phyloP scores from a whole-genome alignment of 2,113 vertebrate species.

The Halichoerus grypus region DNA sequence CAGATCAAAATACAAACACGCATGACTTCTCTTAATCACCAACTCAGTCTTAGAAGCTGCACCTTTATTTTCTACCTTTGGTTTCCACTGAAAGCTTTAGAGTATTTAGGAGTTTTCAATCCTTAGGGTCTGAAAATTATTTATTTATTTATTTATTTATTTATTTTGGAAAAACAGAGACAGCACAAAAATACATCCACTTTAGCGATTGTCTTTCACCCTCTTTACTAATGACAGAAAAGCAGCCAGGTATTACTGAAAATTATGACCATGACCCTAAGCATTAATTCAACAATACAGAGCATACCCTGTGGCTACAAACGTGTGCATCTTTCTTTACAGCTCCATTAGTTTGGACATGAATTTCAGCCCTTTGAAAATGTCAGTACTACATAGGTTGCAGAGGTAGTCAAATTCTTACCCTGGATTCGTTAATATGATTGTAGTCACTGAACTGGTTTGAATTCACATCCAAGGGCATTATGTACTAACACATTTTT shows the following conservation, averaged over 20 bases:
- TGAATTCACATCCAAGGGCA: constrained; percentile 21
- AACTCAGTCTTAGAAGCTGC: background rate
- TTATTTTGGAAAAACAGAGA: constrained; percentile 34
- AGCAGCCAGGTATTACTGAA: background rate
- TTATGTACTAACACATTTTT: background rate
- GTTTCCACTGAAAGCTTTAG: background rate
- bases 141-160: constrained; percentile 40
- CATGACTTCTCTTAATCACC: background rate
- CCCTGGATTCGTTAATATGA: constrained; percentile 27
- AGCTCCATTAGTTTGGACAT: constrained; percentile 31
- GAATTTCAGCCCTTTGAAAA: constrained; percentile 64
- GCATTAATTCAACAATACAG: background rate
- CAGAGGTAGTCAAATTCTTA: constrained; percentile 12
- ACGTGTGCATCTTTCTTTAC: background rate
- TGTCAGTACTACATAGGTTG: background rate
- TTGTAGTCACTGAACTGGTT: constrained; percentile 8
- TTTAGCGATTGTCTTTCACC: background rate
- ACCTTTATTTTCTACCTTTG: background rate
- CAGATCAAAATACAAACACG: background rate
- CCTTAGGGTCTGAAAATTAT: background rate
- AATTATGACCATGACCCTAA: constrained; percentile 26
- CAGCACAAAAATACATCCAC: background rate
- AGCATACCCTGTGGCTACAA: background rate
- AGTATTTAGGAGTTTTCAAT: background rate
- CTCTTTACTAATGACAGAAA: constrained; percentile 46